These are phyloP conservation scores for Cephalophus harveyi DNA, from an alignment of 2,113 vertebrate genomes.

Conservation along the genomic window DNA sequence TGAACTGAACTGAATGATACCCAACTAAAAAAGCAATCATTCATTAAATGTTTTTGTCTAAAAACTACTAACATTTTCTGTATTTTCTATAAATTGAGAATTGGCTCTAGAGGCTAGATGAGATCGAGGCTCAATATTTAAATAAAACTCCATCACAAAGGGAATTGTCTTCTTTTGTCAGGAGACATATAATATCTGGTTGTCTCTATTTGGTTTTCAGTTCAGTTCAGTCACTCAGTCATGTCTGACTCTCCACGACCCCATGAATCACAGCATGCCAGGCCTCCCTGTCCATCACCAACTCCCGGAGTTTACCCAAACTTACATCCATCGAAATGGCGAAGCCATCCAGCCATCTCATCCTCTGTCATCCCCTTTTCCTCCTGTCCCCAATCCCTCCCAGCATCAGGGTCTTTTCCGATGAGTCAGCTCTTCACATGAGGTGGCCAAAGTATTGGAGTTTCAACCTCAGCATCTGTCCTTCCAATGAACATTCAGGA, in stretches of 20 bases:
- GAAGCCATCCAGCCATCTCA: too few relatives aligned
- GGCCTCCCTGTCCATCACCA: too few relatives aligned
- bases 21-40: not conserved
- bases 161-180: not conserved
- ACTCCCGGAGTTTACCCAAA: rapidly evolving
- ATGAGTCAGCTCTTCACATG: rapidly evolving
- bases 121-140: not conserved
- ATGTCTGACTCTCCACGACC: too few relatives aligned
- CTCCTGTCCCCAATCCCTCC: too few relatives aligned
- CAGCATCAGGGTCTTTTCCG: too few relatives aligned
- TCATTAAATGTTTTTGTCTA: not conserved
- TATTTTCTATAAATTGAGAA: not conserved
- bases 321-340: rapidly evolving
- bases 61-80: not conserved
- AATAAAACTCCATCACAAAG: not conserved
- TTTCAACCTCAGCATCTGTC: too few relatives aligned
- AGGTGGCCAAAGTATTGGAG: too few relatives aligned
- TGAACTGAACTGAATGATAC: not conserved
- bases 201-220: not conserved
- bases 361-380: too few relatives aligned
- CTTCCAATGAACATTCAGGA: too few relatives aligned
- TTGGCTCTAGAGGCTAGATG: not conserved
- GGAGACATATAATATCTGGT: not conserved
- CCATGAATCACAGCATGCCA: too few relatives aligned
- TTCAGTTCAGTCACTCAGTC: too few relatives aligned